Evolutionary conservation across 2,797 vertebrate species (phyloP).

Genomic region (Chrosomus eos): DNA sequence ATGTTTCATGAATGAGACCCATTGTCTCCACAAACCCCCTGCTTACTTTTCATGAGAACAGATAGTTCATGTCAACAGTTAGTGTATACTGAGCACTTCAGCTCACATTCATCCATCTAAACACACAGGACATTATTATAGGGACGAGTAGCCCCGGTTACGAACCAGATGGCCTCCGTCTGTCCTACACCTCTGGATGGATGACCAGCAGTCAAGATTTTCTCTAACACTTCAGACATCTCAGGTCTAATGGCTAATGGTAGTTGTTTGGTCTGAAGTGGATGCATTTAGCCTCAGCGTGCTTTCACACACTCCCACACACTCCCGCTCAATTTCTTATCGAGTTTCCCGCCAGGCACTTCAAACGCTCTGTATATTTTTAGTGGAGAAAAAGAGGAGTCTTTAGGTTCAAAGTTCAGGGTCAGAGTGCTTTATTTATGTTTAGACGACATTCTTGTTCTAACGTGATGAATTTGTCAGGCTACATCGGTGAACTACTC

Average conservation of each 20-base stretch:
- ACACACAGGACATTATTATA: slow-evolving; percentile 49
- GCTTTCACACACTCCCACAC: slow-evolving; percentile 53
- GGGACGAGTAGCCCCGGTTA: slow-evolving; percentile 26
- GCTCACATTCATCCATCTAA: slow-evolving; percentile 36
- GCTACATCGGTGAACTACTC: slow-evolving; percentile 14
- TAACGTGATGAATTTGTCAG: slow-evolving; percentile 51
- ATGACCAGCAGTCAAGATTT: slow-evolving; percentile 40
- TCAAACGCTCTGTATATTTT: slow-evolving; percentile 60
- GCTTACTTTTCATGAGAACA: slow-evolving; percentile 16
- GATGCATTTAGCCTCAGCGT: slow-evolving; percentile 46
- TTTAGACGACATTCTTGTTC: slow-evolving; percentile 55
- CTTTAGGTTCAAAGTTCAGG: slow-evolving; percentile 60
- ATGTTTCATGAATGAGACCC: too few species aligned
- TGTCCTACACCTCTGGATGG: slow-evolving; percentile 57
- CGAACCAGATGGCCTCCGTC: slow-evolving; percentile 65
- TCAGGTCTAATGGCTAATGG: slow-evolving; percentile 54
- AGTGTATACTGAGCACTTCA: slow-evolving; percentile 43
- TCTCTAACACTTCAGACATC: slow-evolving; percentile 50
- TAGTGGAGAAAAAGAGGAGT: slow-evolving; percentile 38
- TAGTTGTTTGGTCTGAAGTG: slow-evolving; percentile 42
- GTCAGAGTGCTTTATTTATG: slow-evolving; percentile 58
- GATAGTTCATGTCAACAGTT: slow-evolving; percentile 46
- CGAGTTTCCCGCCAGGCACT: slow-evolving; percentile 51
- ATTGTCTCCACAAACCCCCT: not conserved
- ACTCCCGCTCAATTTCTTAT: slow-evolving; percentile 51